These are phyloP conservation scores for Manis pentadactyla DNA, from an alignment of 2,797 vertebrate species.

Conservation along the genomic window DNA sequence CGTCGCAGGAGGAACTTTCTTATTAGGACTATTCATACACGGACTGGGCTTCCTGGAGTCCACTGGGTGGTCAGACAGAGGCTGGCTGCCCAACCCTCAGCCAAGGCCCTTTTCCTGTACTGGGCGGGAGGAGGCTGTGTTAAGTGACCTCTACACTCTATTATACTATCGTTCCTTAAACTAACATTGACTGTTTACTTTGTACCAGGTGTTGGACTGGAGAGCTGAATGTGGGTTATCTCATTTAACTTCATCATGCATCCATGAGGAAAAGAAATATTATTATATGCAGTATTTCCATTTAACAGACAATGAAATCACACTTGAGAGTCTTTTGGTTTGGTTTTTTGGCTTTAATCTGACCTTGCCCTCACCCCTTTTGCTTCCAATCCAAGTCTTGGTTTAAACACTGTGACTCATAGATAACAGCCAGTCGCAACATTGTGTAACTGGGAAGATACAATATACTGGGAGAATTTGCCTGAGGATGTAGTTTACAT, in stretches of 20 bases:
- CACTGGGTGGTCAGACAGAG: neutral
- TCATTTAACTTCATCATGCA: conserved; percentile 15
- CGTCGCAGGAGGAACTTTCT: neutral
- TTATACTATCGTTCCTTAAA: conserved; percentile 17
- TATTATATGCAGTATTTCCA: neutral
- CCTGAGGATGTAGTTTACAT: neutral
- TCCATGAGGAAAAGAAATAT: conserved; percentile 29
- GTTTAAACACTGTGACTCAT: conserved; percentile 13
- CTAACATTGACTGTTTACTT: neutral
- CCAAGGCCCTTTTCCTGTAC: conserved; percentile 44
- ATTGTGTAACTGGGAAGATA: neutral
- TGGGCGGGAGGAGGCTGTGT: neutral
- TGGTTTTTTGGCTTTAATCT: neutral
- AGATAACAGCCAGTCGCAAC: neutral
- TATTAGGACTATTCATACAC: neutral
- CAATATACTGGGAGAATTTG: neutral
- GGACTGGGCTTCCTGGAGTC: neutral
- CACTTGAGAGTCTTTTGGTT: neutral
- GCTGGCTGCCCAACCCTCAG: neutral
- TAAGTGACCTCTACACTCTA: neutral
- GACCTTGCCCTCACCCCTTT: conserved; percentile 1
- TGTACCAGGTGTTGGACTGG: neutral
- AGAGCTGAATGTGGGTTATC: conserved; percentile 17
- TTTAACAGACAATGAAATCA: conserved; percentile 33
- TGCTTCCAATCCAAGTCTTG: neutral